A percentile compares a stretch with the other conserved stretches of the same genome.
These are phyloP conservation scores for Leptinotarsa haldemani DNA, from an alignment of 2,888 invertebrate genomes.

Conservation along the genomic window DNA sequence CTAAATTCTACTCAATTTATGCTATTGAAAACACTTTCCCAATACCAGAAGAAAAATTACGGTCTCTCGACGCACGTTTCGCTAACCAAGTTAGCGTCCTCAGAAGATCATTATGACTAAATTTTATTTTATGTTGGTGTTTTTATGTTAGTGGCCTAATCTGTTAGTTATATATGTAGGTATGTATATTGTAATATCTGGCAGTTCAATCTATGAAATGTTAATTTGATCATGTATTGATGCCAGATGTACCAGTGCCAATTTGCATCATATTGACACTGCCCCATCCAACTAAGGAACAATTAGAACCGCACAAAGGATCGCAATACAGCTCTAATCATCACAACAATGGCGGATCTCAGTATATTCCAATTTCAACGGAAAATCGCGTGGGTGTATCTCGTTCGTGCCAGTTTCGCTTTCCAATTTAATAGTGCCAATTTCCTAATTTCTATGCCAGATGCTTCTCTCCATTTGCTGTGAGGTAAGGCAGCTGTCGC, in stretches of 20 bases:
- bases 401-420: not conserved
- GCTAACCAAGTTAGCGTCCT: too few species aligned
- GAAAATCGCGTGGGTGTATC: not conserved
- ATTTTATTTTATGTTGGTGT: too few species aligned
- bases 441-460: conserved; percentile 6
- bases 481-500: conserved; percentile 7
- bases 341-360: not conserved
- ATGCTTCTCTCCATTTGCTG: not conserved
- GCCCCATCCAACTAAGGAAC: not conserved
- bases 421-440: conserved; percentile 8
- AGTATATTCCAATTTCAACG: not conserved
- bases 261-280: not conserved
- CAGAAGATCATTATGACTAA: too few species aligned
- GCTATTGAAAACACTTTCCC: too few species aligned
- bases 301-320: conserved; percentile 10
- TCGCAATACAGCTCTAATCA: conserved; percentile 1
- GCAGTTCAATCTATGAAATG: too few species aligned
- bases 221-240: too few species aligned
- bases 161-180: too few species aligned
- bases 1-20: too few species aligned
- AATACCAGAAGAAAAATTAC: too few species aligned
- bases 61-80: too few species aligned
- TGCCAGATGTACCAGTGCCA: not conserved
- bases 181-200: too few species aligned
- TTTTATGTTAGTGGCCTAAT: too few species aligned